Conservation (phyloP, 2,888 invertebrate species). For the Halictus quadricinctus region DNA sequence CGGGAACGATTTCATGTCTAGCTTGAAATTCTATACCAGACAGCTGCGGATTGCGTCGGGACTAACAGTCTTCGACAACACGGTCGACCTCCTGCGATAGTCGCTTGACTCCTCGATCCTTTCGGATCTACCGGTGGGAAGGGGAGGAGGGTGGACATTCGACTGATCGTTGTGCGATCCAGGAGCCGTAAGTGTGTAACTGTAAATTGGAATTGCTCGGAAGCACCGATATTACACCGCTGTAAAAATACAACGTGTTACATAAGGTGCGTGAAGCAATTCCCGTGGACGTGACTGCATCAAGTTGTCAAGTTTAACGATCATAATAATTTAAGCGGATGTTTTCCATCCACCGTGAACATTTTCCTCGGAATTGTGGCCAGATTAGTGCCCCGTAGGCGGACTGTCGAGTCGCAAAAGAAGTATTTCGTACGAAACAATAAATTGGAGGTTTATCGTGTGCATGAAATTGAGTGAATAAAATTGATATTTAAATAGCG, state of each 20-base stretch:
- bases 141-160: no score
- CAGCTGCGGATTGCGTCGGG: not conserved
- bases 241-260: not conserved
- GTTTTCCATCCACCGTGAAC: not conserved
- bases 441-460: no score
- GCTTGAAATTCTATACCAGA: slow-evolving; percentile 11
- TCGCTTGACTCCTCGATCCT: not conserved
- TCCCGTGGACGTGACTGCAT: not conserved
- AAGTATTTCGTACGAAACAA: not conserved
- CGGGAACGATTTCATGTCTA: slow-evolving; percentile 6
- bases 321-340: not conserved
- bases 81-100: slow-evolving; percentile 1
- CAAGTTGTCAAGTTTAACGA: not conserved
- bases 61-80: slow-evolving; percentile 15
- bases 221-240: not conserved
- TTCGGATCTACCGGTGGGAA: not conserved
- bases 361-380: not conserved
- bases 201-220: slow-evolving; percentile 28
- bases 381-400: not conserved
- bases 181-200: slow-evolving; percentile 12
- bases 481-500: no score
- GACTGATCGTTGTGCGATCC: not conserved
- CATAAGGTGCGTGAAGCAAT: not conserved
- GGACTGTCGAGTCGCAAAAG: not conserved
- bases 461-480: no score